Percentiles rank a stretch among this genome's conserved stretches.
phyloP scores from a whole-genome alignment of 2,888 invertebrate genomes.

The Coenonympha arcania region DNA sequence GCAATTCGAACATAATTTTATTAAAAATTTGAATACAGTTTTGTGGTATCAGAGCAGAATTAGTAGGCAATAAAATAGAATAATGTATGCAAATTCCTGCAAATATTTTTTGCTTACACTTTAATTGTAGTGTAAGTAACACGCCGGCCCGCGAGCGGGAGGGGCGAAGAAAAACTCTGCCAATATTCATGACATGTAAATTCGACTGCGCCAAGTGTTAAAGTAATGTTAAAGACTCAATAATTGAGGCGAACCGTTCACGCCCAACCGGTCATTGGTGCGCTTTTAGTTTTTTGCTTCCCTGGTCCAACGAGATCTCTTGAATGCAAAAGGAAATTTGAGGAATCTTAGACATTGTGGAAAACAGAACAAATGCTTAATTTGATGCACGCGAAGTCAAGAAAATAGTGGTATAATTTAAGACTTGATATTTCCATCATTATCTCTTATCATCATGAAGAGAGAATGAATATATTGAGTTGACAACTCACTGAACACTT shows the following conservation, averaged over 20 bases:
- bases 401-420: too few species aligned
- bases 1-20: too few species aligned
- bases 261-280: conserved; percentile 23
- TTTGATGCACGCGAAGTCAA: too few species aligned
- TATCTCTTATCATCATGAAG: too few species aligned
- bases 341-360: too few species aligned
- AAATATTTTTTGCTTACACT: conserved; percentile 51
- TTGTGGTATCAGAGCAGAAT: not conserved
- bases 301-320: too few species aligned
- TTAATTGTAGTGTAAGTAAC: conserved; percentile 57
- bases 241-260: conserved; percentile 45
- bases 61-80: conserved; percentile 34
- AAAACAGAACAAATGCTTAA: too few species aligned
- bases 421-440: too few species aligned
- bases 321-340: too few species aligned
- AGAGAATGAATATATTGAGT: too few species aligned
- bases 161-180: conserved; percentile 59
- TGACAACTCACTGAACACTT: too few species aligned
- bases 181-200: conserved; percentile 71
- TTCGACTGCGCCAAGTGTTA: conserved; percentile 56
- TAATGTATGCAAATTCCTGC: conserved; percentile 62
- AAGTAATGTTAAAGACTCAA: conserved; percentile 60
- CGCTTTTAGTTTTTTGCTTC: conserved; percentile 21
- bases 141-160: conserved; percentile 38
- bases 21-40: too few species aligned